Percentiles rank a stretch among this genome's conserved stretches.
phyloP scores from a whole-genome alignment of 2,113 vertebrate species.

The Boleophthalmus pectinirostris region DNA sequence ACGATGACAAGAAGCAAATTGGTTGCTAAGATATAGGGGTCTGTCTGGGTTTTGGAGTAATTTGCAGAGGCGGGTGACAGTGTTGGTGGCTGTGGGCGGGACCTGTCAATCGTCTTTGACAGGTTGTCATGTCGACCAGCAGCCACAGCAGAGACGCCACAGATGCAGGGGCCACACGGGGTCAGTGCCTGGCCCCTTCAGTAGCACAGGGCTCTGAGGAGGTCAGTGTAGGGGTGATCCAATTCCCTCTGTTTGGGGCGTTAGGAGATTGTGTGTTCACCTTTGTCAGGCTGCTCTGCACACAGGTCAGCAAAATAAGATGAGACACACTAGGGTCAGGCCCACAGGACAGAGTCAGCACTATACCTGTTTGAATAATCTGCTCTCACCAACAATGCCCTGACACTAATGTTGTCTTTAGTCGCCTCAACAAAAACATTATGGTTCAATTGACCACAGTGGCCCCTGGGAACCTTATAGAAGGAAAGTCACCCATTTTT shows the following conservation, averaged over 20 bases:
- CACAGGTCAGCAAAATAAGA: constrained; percentile 77
- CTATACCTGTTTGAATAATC: constrained; percentile 42
- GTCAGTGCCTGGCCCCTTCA: constrained; percentile 67
- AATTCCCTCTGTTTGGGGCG: constrained; percentile 73
- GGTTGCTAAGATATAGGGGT: constrained; percentile 23
- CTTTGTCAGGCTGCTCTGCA: constrained; percentile 70
- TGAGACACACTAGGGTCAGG: constrained; percentile 52
- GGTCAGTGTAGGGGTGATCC: constrained; percentile 78
- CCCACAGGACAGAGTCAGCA: constrained; percentile 28
- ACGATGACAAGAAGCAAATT: constrained; percentile 44
- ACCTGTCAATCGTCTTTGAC: constrained; percentile 72
- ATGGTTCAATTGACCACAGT: constrained; percentile 59
- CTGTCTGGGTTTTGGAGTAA: constrained; percentile 63
- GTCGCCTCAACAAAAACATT: constrained; percentile 35
- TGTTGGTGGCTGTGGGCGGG: constrained; percentile 52
- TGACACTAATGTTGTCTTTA: constrained; percentile 35
- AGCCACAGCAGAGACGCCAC: constrained; percentile 43
- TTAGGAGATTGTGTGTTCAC: constrained; percentile 75
- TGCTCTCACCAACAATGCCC: constrained; percentile 54
- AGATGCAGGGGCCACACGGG: constrained; percentile 51
- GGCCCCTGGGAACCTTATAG: constrained; percentile 26
- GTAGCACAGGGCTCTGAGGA: constrained; percentile 60
- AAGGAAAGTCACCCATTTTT: constrained; percentile 59
- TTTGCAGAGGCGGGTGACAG: constrained; percentile 52
- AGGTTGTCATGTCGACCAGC: constrained; percentile 69